A percentile compares a stretch with the other conserved stretches of the same genome.
Evolutionary conservation across 2,113 vertebrate genomes (phyloP).

Genomic region (Chlamydotis undulata): DNA sequence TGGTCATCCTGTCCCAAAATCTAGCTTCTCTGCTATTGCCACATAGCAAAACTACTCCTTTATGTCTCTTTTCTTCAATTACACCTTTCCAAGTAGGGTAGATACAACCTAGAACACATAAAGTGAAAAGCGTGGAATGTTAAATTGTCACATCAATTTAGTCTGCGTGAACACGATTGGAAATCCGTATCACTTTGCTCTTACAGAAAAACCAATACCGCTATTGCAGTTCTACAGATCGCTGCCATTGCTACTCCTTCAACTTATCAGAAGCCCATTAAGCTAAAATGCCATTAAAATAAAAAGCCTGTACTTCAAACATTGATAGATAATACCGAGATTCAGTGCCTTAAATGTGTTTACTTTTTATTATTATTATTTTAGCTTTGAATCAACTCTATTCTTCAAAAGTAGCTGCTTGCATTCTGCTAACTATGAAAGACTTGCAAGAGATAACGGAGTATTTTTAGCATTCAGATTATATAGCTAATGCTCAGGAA

Average conservation of each 20-base stretch:
- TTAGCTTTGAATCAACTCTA: not conserved
- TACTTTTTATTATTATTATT: not conserved
- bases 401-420: not conserved
- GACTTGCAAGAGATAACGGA: not conserved
- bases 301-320: not conserved
- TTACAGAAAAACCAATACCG: not conserved
- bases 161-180: not conserved
- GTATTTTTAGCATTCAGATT: not conserved
- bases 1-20: not conserved
- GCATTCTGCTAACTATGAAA: not conserved
- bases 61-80: not conserved
- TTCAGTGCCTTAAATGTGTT: not conserved
- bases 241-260: not conserved
- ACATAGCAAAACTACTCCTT: not conserved
- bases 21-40: not conserved
- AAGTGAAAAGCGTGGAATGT: not conserved
- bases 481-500: not conserved
- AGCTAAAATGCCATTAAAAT: not conserved
- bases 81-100: not conserved
- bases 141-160: not conserved
- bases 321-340: not conserved
- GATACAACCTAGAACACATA: not conserved
- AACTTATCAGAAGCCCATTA: not conserved
- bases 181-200: not conserved
- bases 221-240: not conserved